phyloP scores from a whole-genome alignment of 2,888 invertebrate genomes.

The Parthenolecanium corni region DNA sequence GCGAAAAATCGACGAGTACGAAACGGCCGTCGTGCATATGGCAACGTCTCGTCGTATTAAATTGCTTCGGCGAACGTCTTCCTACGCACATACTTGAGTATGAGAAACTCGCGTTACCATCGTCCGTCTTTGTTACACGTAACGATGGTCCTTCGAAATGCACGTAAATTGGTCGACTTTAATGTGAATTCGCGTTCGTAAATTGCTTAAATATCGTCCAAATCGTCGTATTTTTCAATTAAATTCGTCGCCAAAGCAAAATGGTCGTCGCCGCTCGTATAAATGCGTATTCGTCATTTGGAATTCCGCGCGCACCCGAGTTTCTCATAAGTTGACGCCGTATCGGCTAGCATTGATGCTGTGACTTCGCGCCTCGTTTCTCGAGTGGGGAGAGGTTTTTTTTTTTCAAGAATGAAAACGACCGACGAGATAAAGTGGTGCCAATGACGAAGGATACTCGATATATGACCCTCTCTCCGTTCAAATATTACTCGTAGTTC shows the following conservation, averaged over 20 bases:
- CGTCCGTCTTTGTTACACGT: slow-evolving; percentile 37
- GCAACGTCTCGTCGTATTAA: slow-evolving; percentile 1
- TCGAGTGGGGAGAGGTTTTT: slow-evolving; percentile 27
- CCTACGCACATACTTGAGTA: slow-evolving; percentile 28
- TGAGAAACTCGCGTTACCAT: slow-evolving; percentile 15
- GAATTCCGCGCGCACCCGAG: background rate
- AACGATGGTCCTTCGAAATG: slow-evolving; percentile 41
- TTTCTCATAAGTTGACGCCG: slow-evolving; percentile 29
- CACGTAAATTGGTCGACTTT: too few relatives aligned
- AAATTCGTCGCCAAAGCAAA: too few relatives aligned
- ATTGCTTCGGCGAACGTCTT: slow-evolving; percentile 25
- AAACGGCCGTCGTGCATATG: background rate
- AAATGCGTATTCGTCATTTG: background rate
- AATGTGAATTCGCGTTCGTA: background rate
- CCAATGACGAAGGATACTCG: slow-evolving; percentile 28
- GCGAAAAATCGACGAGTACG: background rate
- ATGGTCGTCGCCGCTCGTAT: background rate
- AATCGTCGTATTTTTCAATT: background rate
- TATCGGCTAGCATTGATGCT: slow-evolving; percentile 29
- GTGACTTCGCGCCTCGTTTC: slow-evolving; percentile 30
- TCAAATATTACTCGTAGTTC: too few relatives aligned
- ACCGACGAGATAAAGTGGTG: slow-evolving; percentile 27
- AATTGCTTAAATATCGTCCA: background rate
- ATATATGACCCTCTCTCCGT: too few relatives aligned
- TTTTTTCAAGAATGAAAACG: slow-evolving; percentile 31